Conservation (phyloP, 1,140 invertebrate genomes). For the Callitettix versicolor region DNA sequence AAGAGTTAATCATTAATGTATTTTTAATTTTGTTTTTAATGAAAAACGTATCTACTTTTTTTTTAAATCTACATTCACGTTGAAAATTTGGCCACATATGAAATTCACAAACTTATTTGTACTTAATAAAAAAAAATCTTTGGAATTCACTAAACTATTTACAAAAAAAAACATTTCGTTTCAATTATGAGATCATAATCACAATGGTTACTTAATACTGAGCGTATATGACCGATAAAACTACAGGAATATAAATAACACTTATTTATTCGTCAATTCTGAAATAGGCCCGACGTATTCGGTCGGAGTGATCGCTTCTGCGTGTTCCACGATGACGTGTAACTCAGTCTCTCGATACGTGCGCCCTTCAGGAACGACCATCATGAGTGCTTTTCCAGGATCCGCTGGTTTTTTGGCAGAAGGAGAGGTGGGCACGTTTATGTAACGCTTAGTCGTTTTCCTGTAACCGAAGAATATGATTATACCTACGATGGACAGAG, state of each 20-base stretch:
- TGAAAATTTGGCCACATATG: too few relatives aligned
- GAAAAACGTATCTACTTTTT: too few relatives aligned
- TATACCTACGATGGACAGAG: conserved; percentile 12
- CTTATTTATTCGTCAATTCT: too few relatives aligned
- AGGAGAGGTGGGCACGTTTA: conserved; percentile 32
- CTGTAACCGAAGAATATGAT: not conserved
- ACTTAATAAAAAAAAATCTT: too few relatives aligned
- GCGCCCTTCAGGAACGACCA: conserved; percentile 66
- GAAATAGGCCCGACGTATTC: conserved; percentile 1
- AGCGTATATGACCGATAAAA: not conserved
- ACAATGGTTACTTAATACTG: not conserved
- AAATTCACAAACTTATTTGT: too few relatives aligned
- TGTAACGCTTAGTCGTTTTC: conserved; percentile 33
- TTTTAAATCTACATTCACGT: too few relatives aligned
- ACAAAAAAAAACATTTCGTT: too few relatives aligned
- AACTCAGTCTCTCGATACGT: conserved; percentile 75
- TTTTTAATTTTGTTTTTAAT: too few relatives aligned
- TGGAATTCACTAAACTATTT: too few relatives aligned
- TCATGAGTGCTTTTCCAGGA: conserved; percentile 22
- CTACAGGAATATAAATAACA: too few relatives aligned
- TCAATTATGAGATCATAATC: not conserved
- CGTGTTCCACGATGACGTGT: conserved; percentile 70
- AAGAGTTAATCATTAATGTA: too few relatives aligned
- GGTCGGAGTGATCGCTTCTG: conserved; percentile 45
- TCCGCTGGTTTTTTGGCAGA: not conserved